Conservation (phyloP, 2,113 vertebrate species). For the Coptodon rendalli region DNA sequence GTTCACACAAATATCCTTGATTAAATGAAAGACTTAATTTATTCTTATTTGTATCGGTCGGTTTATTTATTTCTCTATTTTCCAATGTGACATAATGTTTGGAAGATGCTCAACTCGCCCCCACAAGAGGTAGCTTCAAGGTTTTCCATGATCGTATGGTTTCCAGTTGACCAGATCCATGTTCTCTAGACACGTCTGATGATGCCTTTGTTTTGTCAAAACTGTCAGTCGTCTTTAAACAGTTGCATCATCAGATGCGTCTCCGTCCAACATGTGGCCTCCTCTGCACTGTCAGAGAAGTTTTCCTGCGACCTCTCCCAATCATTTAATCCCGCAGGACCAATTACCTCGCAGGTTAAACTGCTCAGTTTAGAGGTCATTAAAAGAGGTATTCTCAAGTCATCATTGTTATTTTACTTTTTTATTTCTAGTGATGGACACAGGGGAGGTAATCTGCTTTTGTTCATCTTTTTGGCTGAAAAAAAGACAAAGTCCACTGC, state of each 20-base stretch:
- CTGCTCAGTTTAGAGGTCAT: conserved; percentile 16
- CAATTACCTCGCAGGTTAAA: conserved; percentile 34
- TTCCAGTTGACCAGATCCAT: not conserved
- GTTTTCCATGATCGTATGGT: conserved; percentile 4
- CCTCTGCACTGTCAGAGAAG: not conserved
- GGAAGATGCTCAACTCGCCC: not conserved
- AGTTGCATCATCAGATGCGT: conserved; percentile 8
- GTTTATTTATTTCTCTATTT: not conserved
- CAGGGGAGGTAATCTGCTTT: not conserved
- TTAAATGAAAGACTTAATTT: not conserved
- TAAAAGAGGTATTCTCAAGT: conserved; percentile 6
- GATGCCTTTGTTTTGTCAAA: conserved; percentile 24
- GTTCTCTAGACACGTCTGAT: conserved; percentile 45
- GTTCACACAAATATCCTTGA: not conserved
- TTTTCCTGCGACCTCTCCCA: not conserved
- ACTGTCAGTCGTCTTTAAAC: conserved; percentile 41
- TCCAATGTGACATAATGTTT: not conserved
- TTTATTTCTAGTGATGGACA: not conserved
- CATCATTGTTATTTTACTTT: conserved; percentile 21
- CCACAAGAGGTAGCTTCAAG: not conserved
- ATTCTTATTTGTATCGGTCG: not conserved
- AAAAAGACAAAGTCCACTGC: not conserved
- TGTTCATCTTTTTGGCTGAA: conserved; percentile 1
- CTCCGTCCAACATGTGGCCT: conserved; percentile 13
- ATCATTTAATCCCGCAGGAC: not conserved